These are phyloP conservation scores for Xylophagus ater DNA, from an alignment of 2,888 invertebrate species.

Conservation along the genomic window DNA sequence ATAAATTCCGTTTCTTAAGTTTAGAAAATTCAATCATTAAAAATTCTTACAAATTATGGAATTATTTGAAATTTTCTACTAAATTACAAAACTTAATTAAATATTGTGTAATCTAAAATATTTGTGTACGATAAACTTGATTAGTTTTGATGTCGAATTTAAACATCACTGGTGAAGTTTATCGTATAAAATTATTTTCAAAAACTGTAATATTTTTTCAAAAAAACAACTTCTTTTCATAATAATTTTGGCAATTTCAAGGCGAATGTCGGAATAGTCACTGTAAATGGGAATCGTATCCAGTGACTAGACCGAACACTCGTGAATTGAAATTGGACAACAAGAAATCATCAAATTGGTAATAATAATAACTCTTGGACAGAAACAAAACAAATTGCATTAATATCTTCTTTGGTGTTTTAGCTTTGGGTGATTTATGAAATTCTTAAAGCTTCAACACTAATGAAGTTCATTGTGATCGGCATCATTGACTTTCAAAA, in stretches of 20 bases:
- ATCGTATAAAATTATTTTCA: constrained; percentile 27
- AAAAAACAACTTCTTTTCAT: too few species aligned
- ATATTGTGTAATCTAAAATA: neutral
- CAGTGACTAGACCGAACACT: constrained; percentile 41
- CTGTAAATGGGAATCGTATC: constrained; percentile 22
- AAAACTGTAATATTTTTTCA: too few species aligned
- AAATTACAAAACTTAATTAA: too few species aligned
- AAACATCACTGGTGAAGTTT: constrained; percentile 38
- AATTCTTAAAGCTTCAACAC: constrained; percentile 2
- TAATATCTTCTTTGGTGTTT: constrained; percentile 25
- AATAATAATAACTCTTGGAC: neutral
- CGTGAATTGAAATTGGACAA: constrained; percentile 22
- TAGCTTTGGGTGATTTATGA: neutral
- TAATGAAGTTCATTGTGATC: neutral
- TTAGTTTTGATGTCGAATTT: constrained; percentile 25
- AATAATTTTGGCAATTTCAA: constrained; percentile 34
- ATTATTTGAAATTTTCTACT: too few species aligned
- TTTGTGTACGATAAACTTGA: constrained; percentile 28
- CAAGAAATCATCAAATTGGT: neutral
- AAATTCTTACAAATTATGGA: too few species aligned
- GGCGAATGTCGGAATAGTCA: constrained; percentile 38
- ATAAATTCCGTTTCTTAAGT: too few species aligned
- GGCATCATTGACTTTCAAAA: neutral
- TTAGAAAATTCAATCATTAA: too few species aligned
- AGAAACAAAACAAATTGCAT: too few species aligned